These are phyloP conservation scores for Gasterosteus aculeatus DNA, from an alignment of 2,113 vertebrate genomes.

Conservation along the genomic window DNA sequence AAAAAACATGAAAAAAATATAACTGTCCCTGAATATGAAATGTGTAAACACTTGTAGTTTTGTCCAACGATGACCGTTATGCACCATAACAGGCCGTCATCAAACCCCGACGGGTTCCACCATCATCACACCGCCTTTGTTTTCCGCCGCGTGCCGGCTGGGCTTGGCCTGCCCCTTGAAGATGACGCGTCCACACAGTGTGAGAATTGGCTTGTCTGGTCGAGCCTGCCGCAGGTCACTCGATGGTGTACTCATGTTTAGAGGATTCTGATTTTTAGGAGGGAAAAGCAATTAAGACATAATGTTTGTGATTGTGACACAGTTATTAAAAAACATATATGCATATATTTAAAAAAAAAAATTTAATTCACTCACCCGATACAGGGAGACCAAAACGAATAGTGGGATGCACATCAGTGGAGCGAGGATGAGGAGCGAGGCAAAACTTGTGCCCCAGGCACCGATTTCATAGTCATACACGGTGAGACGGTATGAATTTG, in stretches of 20 bases:
- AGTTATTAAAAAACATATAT: too few relatives aligned
- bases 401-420: conserved; percentile 77
- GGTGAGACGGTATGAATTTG: fast-evolving
- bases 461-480: not conserved
- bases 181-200: conserved; percentile 58
- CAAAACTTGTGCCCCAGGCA: not conserved
- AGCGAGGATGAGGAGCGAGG: conserved; percentile 52
- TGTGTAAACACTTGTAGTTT: not conserved
- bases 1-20: not conserved
- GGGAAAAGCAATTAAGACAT: not conserved
- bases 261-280: conserved; percentile 36
- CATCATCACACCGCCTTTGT: not conserved
- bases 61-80: too few relatives aligned
- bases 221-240: conserved; percentile 72
- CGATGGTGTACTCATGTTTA: conserved; percentile 61
- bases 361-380: conserved; percentile 65
- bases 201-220: conserved; percentile 74
- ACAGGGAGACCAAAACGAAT: conserved; percentile 63
- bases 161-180: conserved; percentile 11
- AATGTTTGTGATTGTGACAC: not conserved
- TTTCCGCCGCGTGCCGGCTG: not conserved
- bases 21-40: conserved; percentile 34
- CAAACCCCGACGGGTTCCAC: conserved; percentile 48
- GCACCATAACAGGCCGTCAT: not conserved
- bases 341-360: not conserved